Base-by-base conservation (phyloP, 2,113 vertebrate genomes). In the Triplophysa rosa region DNA sequence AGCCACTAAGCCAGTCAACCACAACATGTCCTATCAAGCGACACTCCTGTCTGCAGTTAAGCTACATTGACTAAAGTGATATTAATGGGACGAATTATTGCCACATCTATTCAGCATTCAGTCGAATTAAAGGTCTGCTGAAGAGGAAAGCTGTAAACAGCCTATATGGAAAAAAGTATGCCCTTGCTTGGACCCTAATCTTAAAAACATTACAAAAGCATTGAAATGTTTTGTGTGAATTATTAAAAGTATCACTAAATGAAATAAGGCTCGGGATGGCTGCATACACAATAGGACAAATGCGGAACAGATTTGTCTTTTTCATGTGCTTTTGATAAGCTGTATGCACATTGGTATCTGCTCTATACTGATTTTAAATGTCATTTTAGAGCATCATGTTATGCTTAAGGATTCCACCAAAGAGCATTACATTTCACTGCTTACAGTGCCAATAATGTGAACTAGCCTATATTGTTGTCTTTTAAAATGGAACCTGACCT, bases 291-390 rank as follows among this genome's bases (percentile, higher is more conserved):
- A 14, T 16, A 13, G 12, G 8, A 17, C 17, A 52, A 65, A 65
- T 76, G 61, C 23, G 52, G 13, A 77, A 8, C 0, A 29, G 33
- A 40, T 59, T 29, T 47, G 11, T 26, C 21, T 45, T 24, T 45
- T 24, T 54, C 10, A 4, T 49, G 49, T 47, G 21, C 42, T 33
- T 33, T 21, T 68, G 21, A 62, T 68, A 16, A 49, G 7, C 23
- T 47, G 45, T n/a, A 13, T 24, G 16, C 21, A 12, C 37, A 42
- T 40, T 61, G 37, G n/a, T 8, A 40, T 62, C 86, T 86, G 81
- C 33, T 0, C 5, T 37, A 37, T 83, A 81, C 2, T 21, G 54
- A 2, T 29, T 1, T 54, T 29, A 16, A 12, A 9, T 16, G 8
- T 54, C 42, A 45, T 33, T 49, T 4, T 49, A 52, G 21, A 68